Evolutionary conservation across 64 coral and sea anemone species (phyloP).

Genomic region (Porites lutea): DNA sequence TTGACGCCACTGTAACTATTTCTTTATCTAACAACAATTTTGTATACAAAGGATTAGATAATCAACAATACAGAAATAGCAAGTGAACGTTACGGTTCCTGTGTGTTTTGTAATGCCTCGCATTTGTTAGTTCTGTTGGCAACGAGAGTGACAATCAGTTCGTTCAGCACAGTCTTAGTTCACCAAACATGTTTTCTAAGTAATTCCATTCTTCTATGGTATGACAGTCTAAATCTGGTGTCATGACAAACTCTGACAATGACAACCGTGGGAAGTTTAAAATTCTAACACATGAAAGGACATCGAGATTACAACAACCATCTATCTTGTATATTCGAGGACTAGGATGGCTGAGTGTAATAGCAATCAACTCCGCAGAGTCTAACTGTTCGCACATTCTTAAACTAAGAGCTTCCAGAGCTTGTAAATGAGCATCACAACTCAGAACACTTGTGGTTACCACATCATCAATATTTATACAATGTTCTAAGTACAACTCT

Average conservation of each 20-base stretch:
- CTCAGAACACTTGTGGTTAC: constrained; percentile 16
- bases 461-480: constrained; percentile 40
- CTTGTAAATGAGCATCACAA: constrained; percentile 7
- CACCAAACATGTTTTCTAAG: constrained; percentile 52
- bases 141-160: constrained; percentile 14
- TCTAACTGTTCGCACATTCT: constrained; percentile 49
- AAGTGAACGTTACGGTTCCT: not conserved
- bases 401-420: constrained; percentile 30
- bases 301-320: constrained; percentile 52
- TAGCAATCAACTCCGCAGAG: constrained; percentile 47
- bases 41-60: constrained; percentile 12
- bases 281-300: constrained; percentile 44
- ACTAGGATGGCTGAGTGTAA: constrained; percentile 40
- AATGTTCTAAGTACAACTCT: constrained; percentile 40
- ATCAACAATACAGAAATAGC: constrained; percentile 1
- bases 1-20: not conserved
- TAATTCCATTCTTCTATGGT: constrained; percentile 34
- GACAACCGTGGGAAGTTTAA: constrained; percentile 53
- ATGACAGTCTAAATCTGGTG: constrained; percentile 47
- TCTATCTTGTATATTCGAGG: constrained; percentile 54
- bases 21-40: constrained; percentile 7
- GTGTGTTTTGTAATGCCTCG: not conserved
- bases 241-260: constrained; percentile 53
- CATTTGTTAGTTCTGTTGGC: not conserved
- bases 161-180: constrained; percentile 43